phyloP scores from a whole-genome alignment of 2,797 vertebrate genomes.

The Aplochiton taeniatus region DNA sequence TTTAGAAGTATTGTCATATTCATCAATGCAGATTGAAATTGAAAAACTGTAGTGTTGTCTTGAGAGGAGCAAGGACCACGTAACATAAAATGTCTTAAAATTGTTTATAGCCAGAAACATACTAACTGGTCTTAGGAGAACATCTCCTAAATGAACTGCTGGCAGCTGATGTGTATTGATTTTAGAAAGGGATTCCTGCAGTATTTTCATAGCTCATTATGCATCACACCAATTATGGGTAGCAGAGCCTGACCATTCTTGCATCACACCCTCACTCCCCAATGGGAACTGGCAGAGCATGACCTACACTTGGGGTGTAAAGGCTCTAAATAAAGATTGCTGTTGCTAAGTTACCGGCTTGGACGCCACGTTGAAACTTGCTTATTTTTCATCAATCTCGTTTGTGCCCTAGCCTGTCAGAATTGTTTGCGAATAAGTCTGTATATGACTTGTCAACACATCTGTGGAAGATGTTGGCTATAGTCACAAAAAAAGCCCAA shows the following conservation, averaged over 20 bases:
- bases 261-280: slow-evolving; percentile 48
- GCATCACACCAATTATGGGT: slow-evolving; percentile 45
- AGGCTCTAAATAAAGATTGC: slow-evolving; percentile 70
- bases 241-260: slow-evolving; percentile 43
- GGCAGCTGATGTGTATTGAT: slow-evolving; percentile 22
- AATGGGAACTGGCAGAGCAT: slow-evolving; percentile 53
- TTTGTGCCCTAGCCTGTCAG: slow-evolving; percentile 28
- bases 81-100: neutral
- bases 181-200: slow-evolving; percentile 28
- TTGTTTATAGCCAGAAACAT: neutral
- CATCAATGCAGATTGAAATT: neutral
- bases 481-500: slow-evolving; percentile 19
- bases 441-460: slow-evolving; percentile 11
- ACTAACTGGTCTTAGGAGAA: slow-evolving; percentile 11
- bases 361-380: slow-evolving; percentile 40
- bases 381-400: slow-evolving; percentile 13
- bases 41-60: neutral
- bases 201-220: slow-evolving; percentile 40
- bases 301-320: slow-evolving; percentile 61
- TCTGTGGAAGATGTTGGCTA: too few species aligned
- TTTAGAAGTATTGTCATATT: too few species aligned
- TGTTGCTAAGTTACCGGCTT: slow-evolving; percentile 75
- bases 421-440: slow-evolving; percentile 33
- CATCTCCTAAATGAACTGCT: slow-evolving; percentile 1
- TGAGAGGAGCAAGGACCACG: neutral